phyloP scores from a whole-genome alignment of 2,113 vertebrate species.

The Pelusios castaneus region DNA sequence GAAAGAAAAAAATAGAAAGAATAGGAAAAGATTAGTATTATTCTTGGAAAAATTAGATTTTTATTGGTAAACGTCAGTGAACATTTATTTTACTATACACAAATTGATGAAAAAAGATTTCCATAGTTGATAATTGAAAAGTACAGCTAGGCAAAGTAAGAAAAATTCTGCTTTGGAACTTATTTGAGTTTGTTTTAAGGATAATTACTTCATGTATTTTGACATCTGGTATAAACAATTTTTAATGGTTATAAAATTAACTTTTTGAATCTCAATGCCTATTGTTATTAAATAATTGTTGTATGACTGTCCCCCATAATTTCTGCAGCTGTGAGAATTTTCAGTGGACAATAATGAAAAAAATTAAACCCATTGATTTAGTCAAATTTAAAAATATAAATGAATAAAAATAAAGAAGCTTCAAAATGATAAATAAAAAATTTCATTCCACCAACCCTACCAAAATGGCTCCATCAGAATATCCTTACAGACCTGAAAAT shows the following conservation, averaged over 20 bases:
- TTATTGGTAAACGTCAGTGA: not conserved
- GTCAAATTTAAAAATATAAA: not conserved
- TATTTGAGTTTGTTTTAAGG: not conserved
- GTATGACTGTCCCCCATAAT: not conserved
- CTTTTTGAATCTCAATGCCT: not conserved
- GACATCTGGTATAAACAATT: not conserved
- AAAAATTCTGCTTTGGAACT: not conserved
- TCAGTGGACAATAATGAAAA: not conserved
- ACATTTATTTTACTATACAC: not conserved
- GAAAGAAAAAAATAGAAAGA: not conserved
- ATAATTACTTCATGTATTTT: not conserved
- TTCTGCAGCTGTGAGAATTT: not conserved
- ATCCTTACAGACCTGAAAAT: not conserved
- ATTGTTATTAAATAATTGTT: not conserved
- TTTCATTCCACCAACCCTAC: not conserved
- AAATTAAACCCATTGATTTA: not conserved
- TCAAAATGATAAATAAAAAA: not conserved
- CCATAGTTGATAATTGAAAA: not conserved
- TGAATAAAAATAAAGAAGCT: not conserved
- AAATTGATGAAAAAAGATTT: not conserved
- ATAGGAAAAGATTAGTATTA: not conserved
- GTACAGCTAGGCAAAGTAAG: not conserved
- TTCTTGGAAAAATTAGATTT: not conserved
- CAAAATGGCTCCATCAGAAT: not conserved
- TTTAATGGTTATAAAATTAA: not conserved